Evolutionary conservation across 2,888 invertebrate genomes (phyloP), one percentile per base, ranked within the genome.

Genomic region (Eilema sororculum): DNA sequence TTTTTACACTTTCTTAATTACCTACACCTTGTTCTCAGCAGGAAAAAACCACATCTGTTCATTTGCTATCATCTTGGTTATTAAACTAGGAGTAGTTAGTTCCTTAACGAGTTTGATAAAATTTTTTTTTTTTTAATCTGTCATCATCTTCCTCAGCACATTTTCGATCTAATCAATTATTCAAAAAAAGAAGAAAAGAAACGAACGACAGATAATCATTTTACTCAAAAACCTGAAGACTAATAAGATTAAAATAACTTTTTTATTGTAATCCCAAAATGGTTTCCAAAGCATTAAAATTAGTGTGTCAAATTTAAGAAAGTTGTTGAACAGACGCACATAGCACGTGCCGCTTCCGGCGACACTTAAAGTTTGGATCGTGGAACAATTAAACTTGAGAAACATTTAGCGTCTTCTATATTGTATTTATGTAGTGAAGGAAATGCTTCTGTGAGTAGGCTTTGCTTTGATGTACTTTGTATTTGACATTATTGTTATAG

Each of bases 281-380:
- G 28, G 52, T 69, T 77, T 58, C 24, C 30, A 20, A 63, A 77
- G 63, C 33, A 20, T 62, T 63, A 25, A 28, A 69, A 73, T 73
- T 73, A 70, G 61, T 65, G 41, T 68, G 69, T 72, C 64, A 59
- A 28, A 37, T 68, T 70, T 62, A 65, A 65, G 28, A 68, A 78
- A 78, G 76, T 75, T 71, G 20, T 64, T 28, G n/a, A 56, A 71
- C 67, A 72, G 69, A 78, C 56, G 75, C 61, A 68, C 70, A 71
- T 59, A 60, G 67, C 68, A 67, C 73, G 60, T 67, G 58, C 58
- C 65, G 70, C 68, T 72, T 46, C 65, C 65, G 65, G 62, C 72
- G 46, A 68, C 61, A 68, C 63, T 68, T 68, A 61, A 67, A 71
- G 63, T 72, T 72, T 22, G 46, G 58, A 33, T 68, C 65, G 61